A percentile compares a stretch with the other conserved stretches of the same genome.
These are phyloP conservation scores for Caenorhabditis sinica DNA, from an alignment of 2,888 invertebrate genomes.

Conservation along the genomic window DNA sequence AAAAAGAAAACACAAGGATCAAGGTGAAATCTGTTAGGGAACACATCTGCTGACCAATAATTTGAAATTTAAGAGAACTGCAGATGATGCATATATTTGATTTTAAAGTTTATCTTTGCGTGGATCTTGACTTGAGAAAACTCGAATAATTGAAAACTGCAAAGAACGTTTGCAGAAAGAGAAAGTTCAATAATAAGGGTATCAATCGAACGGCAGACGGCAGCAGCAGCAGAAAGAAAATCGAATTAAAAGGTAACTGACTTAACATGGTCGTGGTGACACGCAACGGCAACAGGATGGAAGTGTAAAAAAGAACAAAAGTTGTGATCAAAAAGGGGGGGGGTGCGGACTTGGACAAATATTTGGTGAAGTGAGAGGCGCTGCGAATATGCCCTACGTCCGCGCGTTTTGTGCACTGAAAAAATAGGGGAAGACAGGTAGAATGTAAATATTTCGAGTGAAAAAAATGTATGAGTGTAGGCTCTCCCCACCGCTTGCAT, in stretches of 20 bases:
- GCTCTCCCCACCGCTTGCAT: constrained; percentile 28
- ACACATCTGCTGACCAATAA: constrained; percentile 2
- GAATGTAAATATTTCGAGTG: constrained; percentile 48
- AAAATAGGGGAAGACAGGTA: constrained; percentile 57
- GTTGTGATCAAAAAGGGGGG: constrained; percentile 45
- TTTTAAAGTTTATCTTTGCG: too few relatives aligned
- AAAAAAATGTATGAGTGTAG: constrained; percentile 24
- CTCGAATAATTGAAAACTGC: not conserved
- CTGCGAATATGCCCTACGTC: constrained; percentile 46
- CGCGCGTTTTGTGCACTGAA: constrained; percentile 48
- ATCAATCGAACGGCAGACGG: constrained; percentile 27
- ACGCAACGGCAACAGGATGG: constrained; percentile 46
- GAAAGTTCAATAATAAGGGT: constrained; percentile 7
- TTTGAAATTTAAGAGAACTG: not conserved
- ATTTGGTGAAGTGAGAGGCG: constrained; percentile 56
- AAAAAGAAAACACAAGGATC: not conserved
- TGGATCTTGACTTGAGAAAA: not conserved
- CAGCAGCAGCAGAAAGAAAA: not conserved
- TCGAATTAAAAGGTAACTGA: constrained; percentile 36
- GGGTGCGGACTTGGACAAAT: constrained; percentile 63
- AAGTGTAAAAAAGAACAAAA: constrained; percentile 62
- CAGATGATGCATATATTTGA: not conserved
- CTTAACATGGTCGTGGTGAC: constrained; percentile 45
- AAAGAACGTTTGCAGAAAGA: not conserved
- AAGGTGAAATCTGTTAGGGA: constrained; percentile 17